Percentiles rank a stretch among this genome's conserved stretches.
Conservation (phyloP, 1,140 invertebrate genomes). For the Hermatobates lingyangjiaoensis region DNA sequence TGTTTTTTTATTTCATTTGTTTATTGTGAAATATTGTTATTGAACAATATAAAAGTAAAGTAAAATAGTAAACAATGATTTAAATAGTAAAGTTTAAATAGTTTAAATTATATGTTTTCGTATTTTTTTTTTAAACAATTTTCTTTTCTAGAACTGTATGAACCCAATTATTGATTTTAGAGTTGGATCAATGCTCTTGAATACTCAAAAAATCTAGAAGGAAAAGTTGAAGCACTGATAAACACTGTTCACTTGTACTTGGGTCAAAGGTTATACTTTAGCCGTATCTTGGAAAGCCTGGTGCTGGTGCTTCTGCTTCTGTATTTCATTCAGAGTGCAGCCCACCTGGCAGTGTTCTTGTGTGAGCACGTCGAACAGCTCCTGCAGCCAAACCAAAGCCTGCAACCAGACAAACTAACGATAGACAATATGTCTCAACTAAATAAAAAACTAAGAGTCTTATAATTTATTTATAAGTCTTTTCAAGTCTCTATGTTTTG, state of each 20-base stretch:
- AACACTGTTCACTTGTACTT: not conserved
- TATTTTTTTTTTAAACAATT: not conserved
- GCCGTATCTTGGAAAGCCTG: conserved; percentile 58
- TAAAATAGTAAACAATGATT: no score
- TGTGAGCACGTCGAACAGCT: conserved; percentile 48
- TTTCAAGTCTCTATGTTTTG: no score
- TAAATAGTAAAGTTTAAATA: no score
- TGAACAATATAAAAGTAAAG: no score
- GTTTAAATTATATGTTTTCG: no score
- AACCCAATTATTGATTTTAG: not conserved
- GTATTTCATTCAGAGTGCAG: conserved; percentile 47
- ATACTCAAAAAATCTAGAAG: not conserved
- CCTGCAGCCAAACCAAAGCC: conserved; percentile 53
- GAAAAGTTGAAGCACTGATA: not conserved
- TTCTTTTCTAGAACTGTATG: not conserved
- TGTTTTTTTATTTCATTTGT: no score
- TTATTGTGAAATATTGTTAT: no score
- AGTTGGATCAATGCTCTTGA: not conserved
- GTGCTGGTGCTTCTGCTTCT: conserved; percentile 51
- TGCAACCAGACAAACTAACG: conserved; percentile 20
- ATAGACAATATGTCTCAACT: not conserved
- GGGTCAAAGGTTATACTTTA: conserved; percentile 31
- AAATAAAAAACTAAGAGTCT: no score
- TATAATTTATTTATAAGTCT: no score
- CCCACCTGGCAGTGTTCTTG: conserved; percentile 50